These are phyloP conservation scores for Caligus rogercresseyi DNA, from an alignment of 1,140 invertebrate species.

Conservation along the genomic window DNA sequence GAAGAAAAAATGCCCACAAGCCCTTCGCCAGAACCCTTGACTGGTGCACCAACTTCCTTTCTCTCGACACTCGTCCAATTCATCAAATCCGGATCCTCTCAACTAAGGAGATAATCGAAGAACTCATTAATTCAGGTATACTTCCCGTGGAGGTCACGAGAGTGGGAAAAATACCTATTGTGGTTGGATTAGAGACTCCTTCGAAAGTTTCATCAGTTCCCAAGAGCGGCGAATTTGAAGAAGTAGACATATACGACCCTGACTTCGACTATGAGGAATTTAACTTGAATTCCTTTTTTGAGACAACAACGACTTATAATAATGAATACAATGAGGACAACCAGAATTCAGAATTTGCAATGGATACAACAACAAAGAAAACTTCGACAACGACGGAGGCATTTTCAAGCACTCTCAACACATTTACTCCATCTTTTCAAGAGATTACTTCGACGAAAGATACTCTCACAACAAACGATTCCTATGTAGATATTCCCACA, in stretches of 20 bases:
- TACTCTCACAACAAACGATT: too few relatives aligned
- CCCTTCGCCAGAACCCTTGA: background rate
- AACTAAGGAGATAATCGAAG: background rate
- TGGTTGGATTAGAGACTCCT: too few relatives aligned
- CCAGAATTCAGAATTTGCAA: background rate
- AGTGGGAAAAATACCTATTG: background rate
- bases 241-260: background rate
- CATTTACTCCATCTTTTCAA: too few relatives aligned
- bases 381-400: too few relatives aligned
- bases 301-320: background rate
- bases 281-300: background rate
- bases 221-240: background rate
- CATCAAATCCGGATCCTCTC: background rate
- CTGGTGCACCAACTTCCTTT: background rate
- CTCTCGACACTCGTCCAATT: background rate
- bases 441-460: too few relatives aligned
- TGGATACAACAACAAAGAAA: background rate
- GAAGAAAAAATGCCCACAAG: background rate
- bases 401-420: too few relatives aligned
- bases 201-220: too few relatives aligned
- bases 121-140: background rate
- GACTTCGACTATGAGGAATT: background rate
- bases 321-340: too few relatives aligned
- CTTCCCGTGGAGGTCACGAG: conserved; percentile 1
- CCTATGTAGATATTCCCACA: too few relatives aligned